Base-by-base conservation (phyloP, 2,888 invertebrate species). In the Drosophila pegasa region DNA sequence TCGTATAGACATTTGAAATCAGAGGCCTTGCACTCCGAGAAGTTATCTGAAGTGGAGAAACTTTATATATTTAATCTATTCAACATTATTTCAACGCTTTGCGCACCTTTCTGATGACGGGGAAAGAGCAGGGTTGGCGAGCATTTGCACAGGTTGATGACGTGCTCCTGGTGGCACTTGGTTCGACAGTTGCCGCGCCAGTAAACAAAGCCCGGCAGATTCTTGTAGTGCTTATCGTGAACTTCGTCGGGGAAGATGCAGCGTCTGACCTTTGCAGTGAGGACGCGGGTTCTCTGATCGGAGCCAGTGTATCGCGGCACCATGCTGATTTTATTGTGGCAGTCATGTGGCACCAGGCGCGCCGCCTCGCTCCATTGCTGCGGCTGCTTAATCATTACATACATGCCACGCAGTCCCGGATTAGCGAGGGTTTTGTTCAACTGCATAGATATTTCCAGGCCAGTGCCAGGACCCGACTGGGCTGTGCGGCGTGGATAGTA, bases 151-250 rank as follows among this genome's bases (percentile, higher is more conserved):
- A 78, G 67, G 0, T 84, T 59, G 2, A 90, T 31, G 6, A 88
- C 70, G 61, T 91, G 82, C 20, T 90, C 88, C 73, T 92, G 91
- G 37, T 91, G 91, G 58, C 92, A 92, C 55, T 88, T 86, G 16
- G 84, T 78, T 14, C 88, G 82, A 58, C 92, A 92, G 62, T 92
- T 92, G 9, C 80, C 78, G 3, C 84, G 80, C 83, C 90, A 89
- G 64, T 92, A 92, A 1, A 55, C 25, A 5, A 91, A 77, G 2
- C 89, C 91, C 0, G 90, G 89, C 18, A 92, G 71, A 25, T 89
- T 91, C 45, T 84, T 90, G 51, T 89, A 91, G 4, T 71, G 27
- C 0, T 63, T 71, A 63, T 80, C 71, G 0, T 78, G 3, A 3
- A 33, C n/a, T 35, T 91, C 91, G 37, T 91, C 89, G 4, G 83